Conservation (phyloP, 1,140 invertebrate species). For the Papilio glaucus region DNA sequence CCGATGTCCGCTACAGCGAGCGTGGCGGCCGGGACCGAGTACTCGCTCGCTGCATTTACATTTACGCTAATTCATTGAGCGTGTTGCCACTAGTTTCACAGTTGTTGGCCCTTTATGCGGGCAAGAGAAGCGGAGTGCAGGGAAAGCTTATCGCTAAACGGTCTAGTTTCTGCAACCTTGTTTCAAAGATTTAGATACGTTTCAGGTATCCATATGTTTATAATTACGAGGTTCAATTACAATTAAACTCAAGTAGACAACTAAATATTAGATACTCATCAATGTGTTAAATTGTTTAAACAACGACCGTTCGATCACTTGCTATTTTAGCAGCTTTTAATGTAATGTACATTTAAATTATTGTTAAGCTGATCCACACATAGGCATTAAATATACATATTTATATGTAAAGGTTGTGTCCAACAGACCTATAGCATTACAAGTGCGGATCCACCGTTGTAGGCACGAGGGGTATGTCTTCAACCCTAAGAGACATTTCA, state of each 20-base stretch:
- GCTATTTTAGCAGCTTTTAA: not conserved
- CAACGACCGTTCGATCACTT: not conserved
- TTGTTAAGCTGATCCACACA: not conserved
- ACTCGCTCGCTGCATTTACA: constrained; percentile 14
- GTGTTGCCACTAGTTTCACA: not conserved
- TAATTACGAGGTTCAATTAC: not conserved
- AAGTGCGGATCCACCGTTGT: no score
- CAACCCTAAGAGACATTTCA: no score
- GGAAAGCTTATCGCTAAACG: not conserved
- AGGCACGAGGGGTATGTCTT: no score
- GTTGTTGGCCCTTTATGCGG: constrained; percentile 4
- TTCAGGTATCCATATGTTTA: not conserved
- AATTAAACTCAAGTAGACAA: not conserved
- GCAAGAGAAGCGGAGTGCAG: not conserved
- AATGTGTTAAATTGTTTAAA: not conserved
- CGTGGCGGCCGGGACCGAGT: not conserved
- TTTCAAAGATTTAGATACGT: not conserved
- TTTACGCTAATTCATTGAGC: constrained; percentile 38
- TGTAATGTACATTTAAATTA: not conserved
- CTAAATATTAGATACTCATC: not conserved
- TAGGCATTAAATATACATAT: no score
- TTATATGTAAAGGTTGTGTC: no score
- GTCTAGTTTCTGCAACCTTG: constrained; percentile 3
- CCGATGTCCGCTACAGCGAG: not conserved
- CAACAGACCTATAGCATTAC: no score